phyloP scores from a whole-genome alignment of 1,140 invertebrate species.

The Argopecten irradians region DNA sequence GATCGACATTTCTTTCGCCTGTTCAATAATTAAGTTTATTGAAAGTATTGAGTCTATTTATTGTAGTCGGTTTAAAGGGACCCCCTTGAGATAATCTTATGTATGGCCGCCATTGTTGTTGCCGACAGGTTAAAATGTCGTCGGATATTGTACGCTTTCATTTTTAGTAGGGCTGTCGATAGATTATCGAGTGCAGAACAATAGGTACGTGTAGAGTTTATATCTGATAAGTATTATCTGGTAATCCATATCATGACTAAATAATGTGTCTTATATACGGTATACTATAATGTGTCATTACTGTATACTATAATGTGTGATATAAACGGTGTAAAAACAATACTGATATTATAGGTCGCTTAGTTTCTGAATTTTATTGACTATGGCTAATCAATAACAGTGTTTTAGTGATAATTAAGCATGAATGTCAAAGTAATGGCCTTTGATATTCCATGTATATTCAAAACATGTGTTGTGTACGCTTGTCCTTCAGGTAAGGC shows the following conservation, averaged over 20 bases:
- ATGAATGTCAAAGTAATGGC: too few species aligned
- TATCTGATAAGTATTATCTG: background rate
- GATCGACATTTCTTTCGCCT: background rate
- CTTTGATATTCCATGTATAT: too few species aligned
- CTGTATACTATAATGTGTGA: background rate
- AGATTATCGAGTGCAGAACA: background rate
- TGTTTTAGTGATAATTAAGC: too few species aligned
- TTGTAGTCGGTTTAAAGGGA: background rate
- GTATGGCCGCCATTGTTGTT: background rate
- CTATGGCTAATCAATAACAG: too few species aligned
- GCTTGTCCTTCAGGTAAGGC: too few species aligned
- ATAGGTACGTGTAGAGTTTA: background rate
- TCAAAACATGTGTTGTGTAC: too few species aligned
- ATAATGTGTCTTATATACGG: too few species aligned
- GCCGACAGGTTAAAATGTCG: background rate
- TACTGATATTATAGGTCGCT: too few species aligned
- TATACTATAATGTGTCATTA: too few species aligned
- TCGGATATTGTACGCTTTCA: background rate
- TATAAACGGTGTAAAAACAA: background rate
- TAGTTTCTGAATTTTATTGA: too few species aligned
- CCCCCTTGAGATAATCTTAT: background rate
- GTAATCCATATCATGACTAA: too few species aligned
- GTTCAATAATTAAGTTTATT: background rate
- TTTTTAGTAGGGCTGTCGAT: background rate
- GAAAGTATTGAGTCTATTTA: background rate